Conservation (phyloP, 1,140 invertebrate genomes). For the Hypsibius dujardini region DNA sequence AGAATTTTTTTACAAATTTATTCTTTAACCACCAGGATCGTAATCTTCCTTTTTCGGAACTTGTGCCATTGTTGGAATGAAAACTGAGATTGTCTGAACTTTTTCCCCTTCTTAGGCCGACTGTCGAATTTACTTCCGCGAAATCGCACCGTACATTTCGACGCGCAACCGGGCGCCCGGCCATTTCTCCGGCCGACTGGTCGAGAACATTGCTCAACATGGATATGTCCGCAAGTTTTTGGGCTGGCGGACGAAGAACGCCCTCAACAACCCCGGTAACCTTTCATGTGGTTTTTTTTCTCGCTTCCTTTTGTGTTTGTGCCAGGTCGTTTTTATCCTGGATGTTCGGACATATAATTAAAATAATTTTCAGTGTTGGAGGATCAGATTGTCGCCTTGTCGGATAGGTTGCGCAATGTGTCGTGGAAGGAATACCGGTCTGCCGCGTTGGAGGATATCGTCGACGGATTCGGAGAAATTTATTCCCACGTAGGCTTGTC, state of each 20-base stretch:
- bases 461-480: neutral
- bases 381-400: neutral
- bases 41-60: neutral
- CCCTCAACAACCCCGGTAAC: neutral
- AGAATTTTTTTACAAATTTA: neutral
- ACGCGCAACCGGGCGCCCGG: neutral
- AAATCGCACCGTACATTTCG: neutral
- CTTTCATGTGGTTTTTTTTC: neutral
- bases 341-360: neutral
- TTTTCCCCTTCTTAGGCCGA: too few species aligned
- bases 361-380: neutral
- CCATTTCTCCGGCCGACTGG: neutral
- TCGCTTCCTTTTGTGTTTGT: neutral
- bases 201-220: constrained; percentile 1
- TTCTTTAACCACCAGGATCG: neutral
- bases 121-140: neutral
- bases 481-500: neutral
- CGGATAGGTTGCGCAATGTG: neutral
- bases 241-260: neutral
- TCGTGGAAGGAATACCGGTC: neutral
- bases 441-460: neutral
- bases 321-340: too few species aligned
- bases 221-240: neutral
- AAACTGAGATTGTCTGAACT: too few species aligned
- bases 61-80: too few species aligned